These are phyloP conservation scores for Calcarius ornatus DNA, from an alignment of 2,113 vertebrate species.

Conservation along the genomic window DNA sequence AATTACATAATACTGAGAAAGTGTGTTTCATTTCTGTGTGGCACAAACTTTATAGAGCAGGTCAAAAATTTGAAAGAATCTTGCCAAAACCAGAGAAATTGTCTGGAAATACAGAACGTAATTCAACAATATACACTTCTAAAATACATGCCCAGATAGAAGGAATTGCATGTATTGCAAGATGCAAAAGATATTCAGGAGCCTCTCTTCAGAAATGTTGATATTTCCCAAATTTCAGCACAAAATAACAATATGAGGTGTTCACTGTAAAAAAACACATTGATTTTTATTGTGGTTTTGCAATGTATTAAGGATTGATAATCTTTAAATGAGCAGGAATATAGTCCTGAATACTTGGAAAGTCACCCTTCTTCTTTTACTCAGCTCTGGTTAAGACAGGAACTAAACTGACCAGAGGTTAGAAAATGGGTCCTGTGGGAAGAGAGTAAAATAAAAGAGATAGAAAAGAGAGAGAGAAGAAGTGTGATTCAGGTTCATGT, in stretches of 20 bases:
- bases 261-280: background rate
- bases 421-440: background rate
- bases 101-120: background rate
- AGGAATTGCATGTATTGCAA: background rate
- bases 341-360: background rate
- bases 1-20: background rate
- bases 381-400: background rate
- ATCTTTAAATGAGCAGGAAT: background rate
- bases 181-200: background rate
- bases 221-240: background rate
- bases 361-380: background rate
- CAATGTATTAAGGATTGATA: background rate
- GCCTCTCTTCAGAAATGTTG: background rate
- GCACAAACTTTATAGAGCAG: background rate
- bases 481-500: background rate
- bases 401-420: background rate
- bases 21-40: background rate
- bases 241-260: background rate
- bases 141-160: background rate
- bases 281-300: too few relatives aligned
- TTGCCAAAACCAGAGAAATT: background rate
- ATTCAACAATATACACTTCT: background rate
- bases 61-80: background rate
- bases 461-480: background rate
- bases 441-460: background rate